phyloP scores from a whole-genome alignment of 2,888 invertebrate genomes.

The Lordiphosa fenestrarum region DNA sequence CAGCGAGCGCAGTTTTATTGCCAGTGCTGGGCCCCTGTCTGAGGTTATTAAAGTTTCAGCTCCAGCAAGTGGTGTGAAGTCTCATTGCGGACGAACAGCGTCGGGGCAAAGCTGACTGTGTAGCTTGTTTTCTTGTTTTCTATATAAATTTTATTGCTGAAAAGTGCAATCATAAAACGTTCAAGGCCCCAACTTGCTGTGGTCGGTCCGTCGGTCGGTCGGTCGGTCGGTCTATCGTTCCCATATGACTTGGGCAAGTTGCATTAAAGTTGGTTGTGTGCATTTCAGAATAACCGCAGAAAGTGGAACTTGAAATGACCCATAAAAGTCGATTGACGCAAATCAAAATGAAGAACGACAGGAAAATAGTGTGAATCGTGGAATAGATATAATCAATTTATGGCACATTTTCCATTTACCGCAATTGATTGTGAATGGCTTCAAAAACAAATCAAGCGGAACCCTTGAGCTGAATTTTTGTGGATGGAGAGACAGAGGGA shows the following conservation, averaged over 20 bases:
- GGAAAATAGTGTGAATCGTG: background rate
- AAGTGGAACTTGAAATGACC: constrained; percentile 48
- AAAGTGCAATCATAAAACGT: constrained; percentile 73
- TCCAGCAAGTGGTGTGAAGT: constrained; percentile 49
- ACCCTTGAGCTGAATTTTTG: no score
- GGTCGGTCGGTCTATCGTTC: background rate
- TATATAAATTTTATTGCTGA: constrained; percentile 60
- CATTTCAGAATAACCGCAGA: constrained; percentile 14
- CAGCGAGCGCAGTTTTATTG: constrained; percentile 55
- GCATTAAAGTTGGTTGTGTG: constrained; percentile 29
- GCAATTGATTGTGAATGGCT: no score
- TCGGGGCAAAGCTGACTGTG: background rate
- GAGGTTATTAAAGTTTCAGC: constrained; percentile 69
- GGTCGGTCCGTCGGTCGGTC: background rate
- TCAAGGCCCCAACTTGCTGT: constrained; percentile 44
- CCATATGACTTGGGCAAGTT: constrained; percentile 11
- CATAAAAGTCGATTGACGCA: constrained; percentile 63
- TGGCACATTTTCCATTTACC: background rate
- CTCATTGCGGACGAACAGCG: constrained; percentile 38
- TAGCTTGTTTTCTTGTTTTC: constrained; percentile 1
- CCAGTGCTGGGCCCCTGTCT: constrained; percentile 56
- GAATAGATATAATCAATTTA: background rate
- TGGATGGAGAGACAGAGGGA: no score
- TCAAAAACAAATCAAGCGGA: no score
- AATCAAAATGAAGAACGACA: constrained; percentile 40